phyloP scores from a whole-genome alignment of 2,888 invertebrate genomes.

The Ernsta delagoae region DNA sequence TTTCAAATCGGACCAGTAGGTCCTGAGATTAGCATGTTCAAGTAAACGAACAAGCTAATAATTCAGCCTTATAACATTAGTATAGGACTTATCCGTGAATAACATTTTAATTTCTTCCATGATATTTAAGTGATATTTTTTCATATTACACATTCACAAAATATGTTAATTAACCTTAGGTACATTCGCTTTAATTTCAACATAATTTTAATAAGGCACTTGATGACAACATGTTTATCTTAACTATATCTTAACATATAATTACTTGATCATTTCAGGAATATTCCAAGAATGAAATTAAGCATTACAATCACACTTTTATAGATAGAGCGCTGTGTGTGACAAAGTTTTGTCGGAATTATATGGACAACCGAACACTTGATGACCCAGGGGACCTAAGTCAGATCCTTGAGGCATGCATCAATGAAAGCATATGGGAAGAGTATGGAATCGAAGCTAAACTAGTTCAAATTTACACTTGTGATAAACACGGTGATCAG shows the following conservation, averaged over 20 bases:
- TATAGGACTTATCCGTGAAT: too few species aligned
- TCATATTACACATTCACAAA: too few species aligned
- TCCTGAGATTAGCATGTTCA: too few species aligned
- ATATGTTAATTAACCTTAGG: too few species aligned
- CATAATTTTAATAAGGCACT: neutral
- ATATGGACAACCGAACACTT: conserved; percentile 17
- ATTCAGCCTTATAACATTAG: too few species aligned
- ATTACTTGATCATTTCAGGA: conserved; percentile 39
- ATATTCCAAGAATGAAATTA: conserved; percentile 38
- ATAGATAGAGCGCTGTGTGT: conserved; percentile 43
- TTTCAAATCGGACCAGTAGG: too few species aligned
- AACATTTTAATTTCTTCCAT: too few species aligned
- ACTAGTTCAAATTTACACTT: conserved; percentile 21
- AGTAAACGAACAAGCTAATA: too few species aligned
- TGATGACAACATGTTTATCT: neutral
- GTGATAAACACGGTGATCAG: conserved; percentile 22
- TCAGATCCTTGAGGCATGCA: conserved; percentile 39
- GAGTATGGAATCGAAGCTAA: conserved; percentile 38
- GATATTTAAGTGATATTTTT: too few species aligned
- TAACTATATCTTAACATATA: neutral
- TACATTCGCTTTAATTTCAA: neutral
- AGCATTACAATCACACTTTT: conserved; percentile 40
- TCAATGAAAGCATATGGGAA: conserved; percentile 36
- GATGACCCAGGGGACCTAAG: conserved; percentile 27
- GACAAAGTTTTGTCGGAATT: conserved; percentile 35